Evolutionary conservation across 2,888 invertebrate species (phyloP), one percentile per base, ranked within the genome.

Genomic region (Tenodera sinensis): DNA sequence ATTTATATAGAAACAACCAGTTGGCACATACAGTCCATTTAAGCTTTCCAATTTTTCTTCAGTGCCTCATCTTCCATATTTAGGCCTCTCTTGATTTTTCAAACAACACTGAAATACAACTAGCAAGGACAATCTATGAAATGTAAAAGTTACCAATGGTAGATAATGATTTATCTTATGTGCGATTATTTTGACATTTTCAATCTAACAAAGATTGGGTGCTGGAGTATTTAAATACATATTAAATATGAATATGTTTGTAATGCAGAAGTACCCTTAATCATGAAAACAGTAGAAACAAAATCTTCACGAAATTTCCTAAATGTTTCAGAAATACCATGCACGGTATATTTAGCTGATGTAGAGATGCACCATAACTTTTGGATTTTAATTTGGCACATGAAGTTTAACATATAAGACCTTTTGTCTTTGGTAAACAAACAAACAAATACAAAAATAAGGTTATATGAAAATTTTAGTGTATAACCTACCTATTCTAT

Each of bases 51-150:
- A 82, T 83, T n/a, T 34, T 54, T 87, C 30, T 87, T 81, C 30
- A 30, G 81, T 87, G 83, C 82, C 83, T 83, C 27, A 82, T 82
- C 34, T 34, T 82, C 42, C 83, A 83, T 83, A 87, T 87, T 87
- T 87, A 87, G 87, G 87, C 87, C 87, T 87, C 71, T 82, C 87
- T 87, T 87, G 87, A 87, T 87, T 87, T 42, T 71, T 87, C 82
- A 82, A 71, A 87, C 34, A 34, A 87, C 87, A 87, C 87, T 87
- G 87, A 83, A 25, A 87, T 27, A 83, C 71, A 87, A 87, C 87
- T 87, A 87, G 20, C 83, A 83, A 82, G 83, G 82, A 82, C 87
- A 87, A 28, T 87, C 87, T 87, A 87, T 87, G n/a, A 83, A 82
- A n/a, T 87, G 87, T n/a, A 82, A 30, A 87, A 54, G 87, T 87